Evolutionary conservation across 2,113 vertebrate species (phyloP), one percentile per base, ranked within the genome.

Genomic region (Etia nguti): DNA sequence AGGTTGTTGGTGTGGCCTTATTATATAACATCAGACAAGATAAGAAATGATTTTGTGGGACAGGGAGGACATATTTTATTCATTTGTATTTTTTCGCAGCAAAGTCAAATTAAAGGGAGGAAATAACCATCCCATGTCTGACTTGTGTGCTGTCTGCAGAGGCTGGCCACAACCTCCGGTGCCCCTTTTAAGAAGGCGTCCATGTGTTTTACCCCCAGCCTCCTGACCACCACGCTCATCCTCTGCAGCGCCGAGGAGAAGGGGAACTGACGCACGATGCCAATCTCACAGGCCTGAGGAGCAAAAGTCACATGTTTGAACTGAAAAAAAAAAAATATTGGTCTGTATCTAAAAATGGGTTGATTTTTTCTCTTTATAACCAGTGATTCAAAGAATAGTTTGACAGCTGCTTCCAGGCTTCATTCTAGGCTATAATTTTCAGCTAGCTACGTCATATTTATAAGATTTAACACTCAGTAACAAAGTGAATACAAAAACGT

Each of bases 221-320:
- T 96, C 86, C 97, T 95, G 1, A 97, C 97, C 86, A 99, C 97
- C 15, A 99, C 98, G 29, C 97, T 97, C 98, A 99, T 99, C 77
- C 98, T 97, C 93, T 99, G 99, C 90, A 99, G 75, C 20, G 93
- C 96, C 0, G 98, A 99, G 75, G 98, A 99, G 94, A 99, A 99
- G 0, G 98, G 98, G 86, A 99, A 99, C 97, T 99, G 98, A 12
- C 97, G 97, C 79, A 99, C 97, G 1, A 99, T 98, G 56, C 99
- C 99, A 4, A 99, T 98, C 93, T 99, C 98, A 62, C 97, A 97
- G 77, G 95, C 92, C 98, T 99, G 94, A 79, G 38, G 85, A 86
- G 26, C 7, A 90, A 36, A 87, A n/a, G 73, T 52, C 73, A 52
- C 73, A 77, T 6, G 26, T 77, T 75, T 75, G 9, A 75, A 75